Base-by-base conservation (phyloP, 2,888 invertebrate species). In the Cryptus viduatorius region DNA sequence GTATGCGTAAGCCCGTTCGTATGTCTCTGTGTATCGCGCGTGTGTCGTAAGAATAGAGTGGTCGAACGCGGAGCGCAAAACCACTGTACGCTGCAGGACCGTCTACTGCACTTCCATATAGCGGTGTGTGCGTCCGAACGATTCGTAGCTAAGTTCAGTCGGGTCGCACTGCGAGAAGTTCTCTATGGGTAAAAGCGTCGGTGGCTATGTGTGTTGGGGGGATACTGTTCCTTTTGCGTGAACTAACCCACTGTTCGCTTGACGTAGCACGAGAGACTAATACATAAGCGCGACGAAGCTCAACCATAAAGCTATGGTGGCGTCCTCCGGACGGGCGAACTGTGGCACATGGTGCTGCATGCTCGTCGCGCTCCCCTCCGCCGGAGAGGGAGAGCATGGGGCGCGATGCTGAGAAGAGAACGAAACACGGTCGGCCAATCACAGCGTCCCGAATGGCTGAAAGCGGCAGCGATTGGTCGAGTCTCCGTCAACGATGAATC, bases 281-380 rank as follows among this genome's bases (percentile, higher is more conserved):
- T 12, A 48, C 48, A 48, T 3, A 48, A 48, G n/a, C 48, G 48
- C 29, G 46, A 19, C 31, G 61, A 73, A 73, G 42, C 67, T 42
- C 42, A 16, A 53, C 77, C 24, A 56, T 68, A 75, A 72, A 61
- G 84, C 84, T 84, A 84, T 81, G 80, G 84, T 84, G 80, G 84
- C 84, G 80, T 73, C 72, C 77, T 81, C 82, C 61, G 37, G 50
- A 77, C 79, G 64, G 53, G 48, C 76, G 53, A 79, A 67, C 80
- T 73, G 68, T 46, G 83, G 72, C 83, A 83, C 79, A 67, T 79
- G 83, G 83, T 79, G 37, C 37, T 37, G 31, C 83, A 83, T 48
- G 83, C 79, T 77, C 50, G 46, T 76, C 50, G 90, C 92, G 96
- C 42, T 31, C 48, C 73, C 46, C 19, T 68, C 19, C 61, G 10